Conservation (phyloP, 2,797 vertebrate genomes). For the Etheostoma perlongum region DNA sequence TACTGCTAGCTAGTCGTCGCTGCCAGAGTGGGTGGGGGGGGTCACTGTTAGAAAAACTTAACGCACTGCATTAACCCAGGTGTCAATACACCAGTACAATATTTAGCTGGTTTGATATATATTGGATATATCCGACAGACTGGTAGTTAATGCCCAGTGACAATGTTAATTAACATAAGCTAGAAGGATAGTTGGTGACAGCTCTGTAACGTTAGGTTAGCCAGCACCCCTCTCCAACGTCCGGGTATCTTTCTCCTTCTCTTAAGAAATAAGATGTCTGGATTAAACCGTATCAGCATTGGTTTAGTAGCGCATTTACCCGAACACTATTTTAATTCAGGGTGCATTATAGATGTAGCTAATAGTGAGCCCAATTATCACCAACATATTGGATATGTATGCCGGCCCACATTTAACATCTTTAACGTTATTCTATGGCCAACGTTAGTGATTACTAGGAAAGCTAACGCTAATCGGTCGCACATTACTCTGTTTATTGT, state of each 20-base stretch:
- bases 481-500: conserved; percentile 25
- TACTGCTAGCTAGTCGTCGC: conserved; percentile 52
- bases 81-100: neutral
- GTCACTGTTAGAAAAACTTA: conserved; percentile 43
- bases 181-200: conserved; percentile 53
- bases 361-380: neutral
- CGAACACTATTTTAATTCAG: rapidly evolving
- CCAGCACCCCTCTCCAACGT: conserved; percentile 62
- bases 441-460: conserved; percentile 27
- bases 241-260: conserved; percentile 53
- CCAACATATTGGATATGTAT: neutral
- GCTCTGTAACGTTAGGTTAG: conserved; percentile 51
- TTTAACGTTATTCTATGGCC: conserved; percentile 6
- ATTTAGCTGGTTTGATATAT: too few relatives aligned
- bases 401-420: conserved; percentile 41
- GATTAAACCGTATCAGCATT: conserved; percentile 1
- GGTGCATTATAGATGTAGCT: neutral
- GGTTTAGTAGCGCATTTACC: neutral
- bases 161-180: conserved; percentile 17
- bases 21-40: conserved; percentile 66
- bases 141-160: neutral
- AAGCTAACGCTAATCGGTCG: conserved; percentile 49
- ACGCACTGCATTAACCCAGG: conserved; percentile 7
- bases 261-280: conserved; percentile 13
- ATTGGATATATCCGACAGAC: neutral